Base-by-base conservation (phyloP, 1,140 invertebrate species). In the Coptotermes formosanus region DNA sequence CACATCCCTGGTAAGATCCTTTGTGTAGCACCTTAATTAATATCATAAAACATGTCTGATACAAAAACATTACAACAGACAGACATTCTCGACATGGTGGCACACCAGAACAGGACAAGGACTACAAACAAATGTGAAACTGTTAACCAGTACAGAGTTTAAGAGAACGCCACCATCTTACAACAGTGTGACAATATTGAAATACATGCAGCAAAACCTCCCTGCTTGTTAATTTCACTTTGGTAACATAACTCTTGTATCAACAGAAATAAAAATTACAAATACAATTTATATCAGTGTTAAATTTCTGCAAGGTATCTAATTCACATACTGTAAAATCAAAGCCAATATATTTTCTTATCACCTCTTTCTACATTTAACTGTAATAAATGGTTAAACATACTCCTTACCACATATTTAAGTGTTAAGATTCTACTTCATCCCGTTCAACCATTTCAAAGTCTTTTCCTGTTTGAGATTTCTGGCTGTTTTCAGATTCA, bases 391-490 rank as follows among this genome's bases (percentile, higher is more conserved):
- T 75, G 64, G 64, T 75, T n/a, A 75, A 75, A n/a, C 14, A 75
- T 30, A 75, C 14, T 75, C 30, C 64, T 75, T 75, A 75, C 64
- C 64, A 75, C 7, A 55, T 23, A 8, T 64, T 23, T 64, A 75
- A 75, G 64, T 52, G 69, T 82, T 86, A 89, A 23, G 89, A 88
- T 84, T 94, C 93, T 16, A 94, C 88, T 87, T 95, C 94, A 19
- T 92, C 93, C 75, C 93, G 91, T 85, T 95, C 94, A 9, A 95
- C 93, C 88, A 97, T 96, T 91, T 96, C 96, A 90, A 96, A 97
- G 92, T 97, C 96, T 89, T 94, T 93, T 82, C 94, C 95, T 0
- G 95, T 96, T 88, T 95, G 95, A 21, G 95, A 96, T 83, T 95
- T 93, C 88, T 95, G 94, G 88, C 94, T 94, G 87, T 89, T 90